Percentiles rank a stretch among this genome's conserved stretches.
These are phyloP conservation scores for Brachypalpus laphriformis DNA, from an alignment of 2,888 invertebrate genomes.

Conservation along the genomic window DNA sequence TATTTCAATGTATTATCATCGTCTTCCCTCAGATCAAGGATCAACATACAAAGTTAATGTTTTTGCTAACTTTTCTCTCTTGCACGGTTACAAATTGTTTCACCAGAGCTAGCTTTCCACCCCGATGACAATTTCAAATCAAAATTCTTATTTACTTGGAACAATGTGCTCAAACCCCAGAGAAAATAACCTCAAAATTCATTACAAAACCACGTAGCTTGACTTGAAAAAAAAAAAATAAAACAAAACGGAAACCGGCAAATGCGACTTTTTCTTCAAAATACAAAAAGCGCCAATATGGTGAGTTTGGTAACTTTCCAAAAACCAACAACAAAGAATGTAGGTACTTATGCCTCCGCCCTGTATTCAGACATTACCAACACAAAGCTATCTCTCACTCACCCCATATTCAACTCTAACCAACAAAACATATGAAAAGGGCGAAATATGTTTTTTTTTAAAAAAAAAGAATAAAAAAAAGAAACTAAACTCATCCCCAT, in stretches of 20 bases:
- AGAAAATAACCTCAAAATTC: conserved; percentile 66
- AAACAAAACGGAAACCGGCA: conserved; percentile 67
- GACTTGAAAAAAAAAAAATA: conserved; percentile 1
- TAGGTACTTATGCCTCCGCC: neutral
- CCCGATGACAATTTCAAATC: too few relatives aligned
- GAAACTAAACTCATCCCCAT: neutral
- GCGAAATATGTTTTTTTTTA: conserved; percentile 18
- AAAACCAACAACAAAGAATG: conserved; percentile 5
- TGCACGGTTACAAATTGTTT: conserved; percentile 55
- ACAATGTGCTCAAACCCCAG: conserved; percentile 47
- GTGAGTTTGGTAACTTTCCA: conserved; percentile 49
- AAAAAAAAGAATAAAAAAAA: neutral
- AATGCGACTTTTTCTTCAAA: conserved; percentile 25
- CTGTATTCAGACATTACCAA: neutral
- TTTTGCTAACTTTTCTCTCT: conserved; percentile 11
- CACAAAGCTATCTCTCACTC: conserved; percentile 4
- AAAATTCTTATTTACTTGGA: too few relatives aligned
- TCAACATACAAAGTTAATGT: neutral
- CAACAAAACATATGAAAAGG: conserved; percentile 40
- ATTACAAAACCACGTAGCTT: conserved; percentile 54
- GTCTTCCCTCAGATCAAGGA: neutral
- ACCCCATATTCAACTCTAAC: conserved; percentile 38
- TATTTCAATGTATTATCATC: neutral
- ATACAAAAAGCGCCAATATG: conserved; percentile 56
- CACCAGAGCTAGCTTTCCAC: too few relatives aligned